Percentiles rank a stretch among this genome's conserved stretches.
phyloP scores from a whole-genome alignment of 2,888 invertebrate species.

The Acronicta aceris region DNA sequence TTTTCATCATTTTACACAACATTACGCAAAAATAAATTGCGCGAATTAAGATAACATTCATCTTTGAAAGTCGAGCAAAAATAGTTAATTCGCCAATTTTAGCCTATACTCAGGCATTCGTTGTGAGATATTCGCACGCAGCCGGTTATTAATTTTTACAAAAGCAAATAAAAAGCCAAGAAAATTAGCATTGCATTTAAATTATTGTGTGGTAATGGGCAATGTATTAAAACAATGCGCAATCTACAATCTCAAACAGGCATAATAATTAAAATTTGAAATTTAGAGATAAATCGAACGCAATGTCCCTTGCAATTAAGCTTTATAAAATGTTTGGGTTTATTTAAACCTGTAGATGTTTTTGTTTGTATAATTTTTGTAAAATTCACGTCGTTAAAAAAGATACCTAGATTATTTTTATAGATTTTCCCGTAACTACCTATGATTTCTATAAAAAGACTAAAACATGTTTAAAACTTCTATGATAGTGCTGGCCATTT shows the following conservation, averaged over 20 bases:
- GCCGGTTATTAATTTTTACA: background rate
- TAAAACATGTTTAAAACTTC: too few relatives aligned
- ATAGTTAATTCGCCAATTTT: background rate
- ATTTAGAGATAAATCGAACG: background rate
- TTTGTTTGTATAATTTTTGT: too few relatives aligned
- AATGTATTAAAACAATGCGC: background rate
- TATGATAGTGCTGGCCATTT: too few relatives aligned
- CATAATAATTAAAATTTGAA: background rate
- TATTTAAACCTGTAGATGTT: too few relatives aligned
- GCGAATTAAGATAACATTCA: slow-evolving; percentile 18
- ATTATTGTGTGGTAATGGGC: background rate
- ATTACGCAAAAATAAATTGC: slow-evolving; percentile 19
- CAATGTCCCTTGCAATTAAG: background rate
- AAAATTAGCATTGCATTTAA: slow-evolving; percentile 10
- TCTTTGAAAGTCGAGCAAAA: background rate
- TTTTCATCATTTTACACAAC: slow-evolving; percentile 53
- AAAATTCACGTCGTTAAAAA: too few relatives aligned
- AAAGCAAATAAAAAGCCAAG: background rate
- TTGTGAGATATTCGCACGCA: background rate
- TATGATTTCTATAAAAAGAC: too few relatives aligned
- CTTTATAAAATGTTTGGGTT: too few relatives aligned
- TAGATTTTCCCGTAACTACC: too few relatives aligned
- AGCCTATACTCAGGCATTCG: background rate
- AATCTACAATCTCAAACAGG: background rate
- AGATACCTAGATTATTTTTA: too few relatives aligned